Evolutionary conservation across 2,888 invertebrate species (phyloP).

Genomic region (Bombylius discolor): DNA sequence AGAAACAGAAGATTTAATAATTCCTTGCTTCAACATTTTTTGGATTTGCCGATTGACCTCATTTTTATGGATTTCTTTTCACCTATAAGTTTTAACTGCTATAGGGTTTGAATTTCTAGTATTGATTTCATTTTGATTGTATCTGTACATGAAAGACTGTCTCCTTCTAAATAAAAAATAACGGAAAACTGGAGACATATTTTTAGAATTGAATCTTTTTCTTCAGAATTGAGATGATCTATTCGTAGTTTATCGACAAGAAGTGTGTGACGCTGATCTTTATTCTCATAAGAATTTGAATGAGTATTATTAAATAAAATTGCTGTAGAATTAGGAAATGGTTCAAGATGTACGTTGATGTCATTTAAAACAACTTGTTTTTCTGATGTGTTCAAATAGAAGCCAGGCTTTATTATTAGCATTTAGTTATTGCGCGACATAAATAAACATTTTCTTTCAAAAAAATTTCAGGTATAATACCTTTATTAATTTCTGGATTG

Average conservation of each 20-base stretch:
- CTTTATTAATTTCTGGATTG: neutral
- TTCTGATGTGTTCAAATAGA: neutral
- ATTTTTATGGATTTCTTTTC: neutral
- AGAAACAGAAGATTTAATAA: neutral
- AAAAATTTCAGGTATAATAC: neutral
- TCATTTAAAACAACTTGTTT: neutral
- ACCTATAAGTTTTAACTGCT: neutral
- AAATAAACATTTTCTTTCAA: neutral
- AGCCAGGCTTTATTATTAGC: neutral
- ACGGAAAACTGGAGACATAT: neutral
- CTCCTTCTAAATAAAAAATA: neutral
- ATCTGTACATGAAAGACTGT: neutral
- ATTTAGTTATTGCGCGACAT: neutral
- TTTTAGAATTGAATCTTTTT: neutral
- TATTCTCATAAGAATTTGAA: neutral
- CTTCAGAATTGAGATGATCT: neutral
- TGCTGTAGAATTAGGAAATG: neutral
- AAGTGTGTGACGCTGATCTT: neutral
- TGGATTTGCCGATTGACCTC: slow-evolving; percentile 3
- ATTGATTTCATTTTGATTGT: neutral
- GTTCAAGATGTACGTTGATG: neutral
- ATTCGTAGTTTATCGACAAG: neutral
- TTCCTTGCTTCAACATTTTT: slow-evolving; percentile 4
- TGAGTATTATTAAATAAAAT: neutral
- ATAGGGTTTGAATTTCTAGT: neutral